phyloP scores from a whole-genome alignment of 2,888 invertebrate species.

The Tricholauxania praeusta region DNA sequence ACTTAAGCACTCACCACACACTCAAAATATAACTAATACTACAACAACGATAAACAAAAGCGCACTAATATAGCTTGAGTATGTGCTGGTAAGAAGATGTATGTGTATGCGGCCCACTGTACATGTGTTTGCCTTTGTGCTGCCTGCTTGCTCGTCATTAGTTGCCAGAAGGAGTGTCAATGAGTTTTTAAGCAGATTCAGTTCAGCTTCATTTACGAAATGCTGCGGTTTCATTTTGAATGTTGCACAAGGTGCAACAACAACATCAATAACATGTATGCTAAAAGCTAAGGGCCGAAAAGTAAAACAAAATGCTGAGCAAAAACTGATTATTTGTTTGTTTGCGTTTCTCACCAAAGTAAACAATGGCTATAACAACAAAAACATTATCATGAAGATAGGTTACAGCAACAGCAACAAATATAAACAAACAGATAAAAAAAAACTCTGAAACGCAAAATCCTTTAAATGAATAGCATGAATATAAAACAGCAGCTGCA shows the following conservation, averaged over 20 bases:
- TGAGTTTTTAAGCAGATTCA: conserved; percentile 44
- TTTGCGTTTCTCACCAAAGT: conserved; percentile 13
- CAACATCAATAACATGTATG: conserved; percentile 12
- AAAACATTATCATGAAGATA: background rate
- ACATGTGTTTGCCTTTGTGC: background rate
- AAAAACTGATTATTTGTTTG: conserved; percentile 31
- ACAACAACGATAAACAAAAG: too few species aligned
- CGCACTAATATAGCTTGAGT: too few species aligned
- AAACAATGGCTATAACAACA: background rate
- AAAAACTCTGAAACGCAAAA: background rate
- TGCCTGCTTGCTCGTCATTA: background rate
- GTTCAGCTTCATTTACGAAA: conserved; percentile 29
- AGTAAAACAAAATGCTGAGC: background rate
- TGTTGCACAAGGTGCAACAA: conserved; percentile 14
- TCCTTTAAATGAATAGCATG: too few species aligned
- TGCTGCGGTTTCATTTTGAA: conserved; percentile 24
- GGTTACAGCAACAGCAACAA: background rate
- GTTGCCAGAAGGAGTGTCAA: conserved; percentile 39
- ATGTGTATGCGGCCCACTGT: conserved; percentile 25
- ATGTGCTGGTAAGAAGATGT: background rate
- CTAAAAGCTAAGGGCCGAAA: background rate
- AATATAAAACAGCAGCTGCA: background rate
- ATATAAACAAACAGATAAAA: background rate
- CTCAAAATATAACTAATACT: too few species aligned
- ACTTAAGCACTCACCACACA: too few species aligned